Base-by-base conservation (phyloP, 2,888 invertebrate genomes). In the Dinocampus coccinellae region DNA sequence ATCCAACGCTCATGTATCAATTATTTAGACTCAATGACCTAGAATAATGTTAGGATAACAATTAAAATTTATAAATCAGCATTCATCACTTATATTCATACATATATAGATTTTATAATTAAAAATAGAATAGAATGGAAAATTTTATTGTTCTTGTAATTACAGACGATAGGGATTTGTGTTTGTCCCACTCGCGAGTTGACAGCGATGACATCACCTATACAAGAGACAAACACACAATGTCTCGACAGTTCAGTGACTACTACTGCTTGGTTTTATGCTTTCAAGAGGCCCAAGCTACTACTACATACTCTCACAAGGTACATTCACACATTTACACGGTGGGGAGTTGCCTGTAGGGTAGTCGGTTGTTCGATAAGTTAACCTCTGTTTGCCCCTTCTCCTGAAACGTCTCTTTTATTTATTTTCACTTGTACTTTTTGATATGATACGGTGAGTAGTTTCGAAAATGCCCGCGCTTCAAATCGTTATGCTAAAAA, bases 341-440 rank as follows among this genome's bases (percentile, higher is more conserved):
- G 20, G 60, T 60, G 34, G 66, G 26, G 47, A 52, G 65, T 73
- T 74, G 74, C 73, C 75, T 76, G 33, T 24, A 74, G 77, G 74
- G 76, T 76, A 76, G 77, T 77, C 73, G 73, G 16, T 9, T 71
- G 76, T 75, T 77, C 76, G 73, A 77, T 76, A 77, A 76, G 73
- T 72, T 76, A 75, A 76, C 76, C 73, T 73, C 71, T 61, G 26
- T 61, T 34, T 62, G 33, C 42, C 33, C 47, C 34, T n/a, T 42
- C 62, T 24, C 61, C 67, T 22, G 20, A n/a, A n/a, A 13, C 61
- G 22, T 16, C 36, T 16, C 36, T 11, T 36, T 9, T 22, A 16
- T 10, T 53, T 52, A 3, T 34, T 36, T 11, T 22, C 13, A 24
- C 4, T 6, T 11, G n/a, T 26, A 11, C 10, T 11, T 57, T 22